A percentile compares a stretch with the other conserved stretches of the same genome.
phyloP scores from a whole-genome alignment of 2,888 invertebrate genomes.

The Dolichopus griseipennis region DNA sequence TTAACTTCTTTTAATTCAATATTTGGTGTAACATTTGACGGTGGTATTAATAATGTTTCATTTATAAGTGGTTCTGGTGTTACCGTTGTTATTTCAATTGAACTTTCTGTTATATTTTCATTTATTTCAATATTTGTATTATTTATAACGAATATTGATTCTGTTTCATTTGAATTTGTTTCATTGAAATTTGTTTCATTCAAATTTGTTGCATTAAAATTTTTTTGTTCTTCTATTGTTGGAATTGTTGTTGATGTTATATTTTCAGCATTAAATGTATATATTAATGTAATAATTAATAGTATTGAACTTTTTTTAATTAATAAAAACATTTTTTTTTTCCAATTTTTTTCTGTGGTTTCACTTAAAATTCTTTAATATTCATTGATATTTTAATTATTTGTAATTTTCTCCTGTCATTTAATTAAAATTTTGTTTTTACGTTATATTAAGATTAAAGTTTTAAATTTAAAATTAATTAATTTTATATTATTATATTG shows the following conservation, averaged over 20 bases:
- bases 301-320: neutral
- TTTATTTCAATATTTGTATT: neutral
- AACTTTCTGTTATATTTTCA: neutral
- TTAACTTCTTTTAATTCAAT: neutral
- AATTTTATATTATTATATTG: too few relatives aligned
- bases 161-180: neutral
- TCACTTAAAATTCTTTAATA: too few relatives aligned
- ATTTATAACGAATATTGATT: neutral
- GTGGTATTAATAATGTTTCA: conserved; percentile 8
- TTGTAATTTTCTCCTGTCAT: too few relatives aligned
- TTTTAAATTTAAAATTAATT: too few relatives aligned
- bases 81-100: neutral
- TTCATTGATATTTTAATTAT: too few relatives aligned
- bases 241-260: neutral
- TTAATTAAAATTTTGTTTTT: too few relatives aligned
- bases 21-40: conserved; percentile 11
- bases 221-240: neutral
- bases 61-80: neutral
- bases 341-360: neutral
- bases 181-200: neutral
- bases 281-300: neutral
- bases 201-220: too few relatives aligned
- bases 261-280: neutral
- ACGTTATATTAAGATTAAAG: too few relatives aligned
- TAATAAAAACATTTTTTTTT: neutral